These are phyloP conservation scores for Potorous gilbertii DNA, from an alignment of 2,797 vertebrate species.

Conservation along the genomic window DNA sequence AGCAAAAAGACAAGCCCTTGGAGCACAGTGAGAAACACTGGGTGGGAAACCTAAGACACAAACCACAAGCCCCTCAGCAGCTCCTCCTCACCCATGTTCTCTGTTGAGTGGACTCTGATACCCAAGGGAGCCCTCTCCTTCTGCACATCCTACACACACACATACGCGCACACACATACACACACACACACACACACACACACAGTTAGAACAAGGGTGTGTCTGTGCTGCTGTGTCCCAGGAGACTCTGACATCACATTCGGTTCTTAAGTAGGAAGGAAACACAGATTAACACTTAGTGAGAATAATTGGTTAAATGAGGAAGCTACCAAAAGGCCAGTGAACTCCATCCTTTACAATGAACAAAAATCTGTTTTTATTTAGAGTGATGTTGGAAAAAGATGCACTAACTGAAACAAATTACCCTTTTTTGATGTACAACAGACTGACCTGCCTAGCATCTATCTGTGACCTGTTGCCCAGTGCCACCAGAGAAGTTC, in stretches of 20 bases:
- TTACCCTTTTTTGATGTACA: background rate
- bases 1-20: conserved; percentile 55
- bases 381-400: background rate
- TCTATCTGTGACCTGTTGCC: background rate
- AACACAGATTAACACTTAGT: background rate
- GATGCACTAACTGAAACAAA: background rate
- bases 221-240: background rate
- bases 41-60: conserved; percentile 15
- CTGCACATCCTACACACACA: background rate
- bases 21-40: conserved; percentile 40
- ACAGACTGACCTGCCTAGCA: background rate
- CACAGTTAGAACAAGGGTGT: background rate
- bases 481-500: background rate
- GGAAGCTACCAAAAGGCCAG: background rate
- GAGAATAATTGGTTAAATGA: background rate
- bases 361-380: background rate
- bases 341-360: background rate
- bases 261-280: background rate
- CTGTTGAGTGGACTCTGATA: background rate
- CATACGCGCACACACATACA: background rate
- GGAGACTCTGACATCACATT: background rate
- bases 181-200: background rate
- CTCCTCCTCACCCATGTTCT: background rate
- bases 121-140: background rate
- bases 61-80: background rate